Conservation (phyloP, 2,113 vertebrate genomes). For the Tenebrosternarchus preto region DNA sequence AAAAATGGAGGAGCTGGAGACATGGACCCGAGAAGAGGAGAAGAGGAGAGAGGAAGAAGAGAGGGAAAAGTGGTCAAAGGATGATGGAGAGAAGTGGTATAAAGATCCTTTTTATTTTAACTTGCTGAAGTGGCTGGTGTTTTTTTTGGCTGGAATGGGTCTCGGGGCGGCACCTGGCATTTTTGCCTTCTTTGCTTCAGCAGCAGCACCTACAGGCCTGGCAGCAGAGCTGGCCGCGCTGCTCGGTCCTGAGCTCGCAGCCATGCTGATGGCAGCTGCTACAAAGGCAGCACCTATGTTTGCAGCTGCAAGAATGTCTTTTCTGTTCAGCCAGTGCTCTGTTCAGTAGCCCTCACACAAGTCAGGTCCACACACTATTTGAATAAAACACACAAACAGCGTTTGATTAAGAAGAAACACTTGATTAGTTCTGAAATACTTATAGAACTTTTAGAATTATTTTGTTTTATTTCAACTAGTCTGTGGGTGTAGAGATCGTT, state of each 20-base stretch:
- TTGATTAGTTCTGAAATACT: too few relatives aligned
- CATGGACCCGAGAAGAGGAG: slow-evolving; percentile 24
- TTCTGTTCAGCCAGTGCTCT: slow-evolving; percentile 13
- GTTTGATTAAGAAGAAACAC: too few relatives aligned
- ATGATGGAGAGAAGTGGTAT: slow-evolving; percentile 23
- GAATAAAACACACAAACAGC: too few relatives aligned
- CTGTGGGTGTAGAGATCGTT: too few relatives aligned
- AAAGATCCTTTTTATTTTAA: neutral
- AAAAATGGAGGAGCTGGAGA: neutral
- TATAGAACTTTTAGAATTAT: too few relatives aligned
- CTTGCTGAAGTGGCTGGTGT: neutral
- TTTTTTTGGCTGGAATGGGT: neutral
- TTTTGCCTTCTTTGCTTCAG: slow-evolving; percentile 19
- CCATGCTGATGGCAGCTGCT: neutral
- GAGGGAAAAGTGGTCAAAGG: neutral
- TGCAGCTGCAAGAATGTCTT: neutral
- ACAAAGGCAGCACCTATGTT: neutral
- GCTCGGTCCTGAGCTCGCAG: slow-evolving; percentile 38
- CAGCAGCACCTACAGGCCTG: slow-evolving; percentile 33
- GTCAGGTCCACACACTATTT: neutral
- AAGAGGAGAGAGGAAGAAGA: slow-evolving; percentile 10
- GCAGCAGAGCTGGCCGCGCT: neutral
- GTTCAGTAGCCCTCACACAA: slow-evolving; percentile 20
- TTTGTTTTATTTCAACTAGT: too few relatives aligned
- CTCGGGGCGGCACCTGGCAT: neutral